phyloP scores from a whole-genome alignment of 2,888 invertebrate genomes.

The Tetragonula carbonaria region DNA sequence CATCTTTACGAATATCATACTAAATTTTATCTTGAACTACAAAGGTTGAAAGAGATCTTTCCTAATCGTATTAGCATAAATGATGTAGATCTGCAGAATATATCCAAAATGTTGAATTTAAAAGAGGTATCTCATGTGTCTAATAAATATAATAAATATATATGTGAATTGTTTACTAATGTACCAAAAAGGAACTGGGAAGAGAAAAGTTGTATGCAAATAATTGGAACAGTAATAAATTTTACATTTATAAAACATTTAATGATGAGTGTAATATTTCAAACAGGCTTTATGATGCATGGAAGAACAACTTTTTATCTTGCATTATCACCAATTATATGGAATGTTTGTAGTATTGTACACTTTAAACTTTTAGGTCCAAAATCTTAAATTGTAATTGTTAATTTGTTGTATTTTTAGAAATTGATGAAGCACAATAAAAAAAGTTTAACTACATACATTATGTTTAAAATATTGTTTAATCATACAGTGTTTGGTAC shows the following conservation, averaged over 20 bases:
- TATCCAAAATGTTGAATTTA: conserved; percentile 85
- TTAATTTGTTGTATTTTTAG: conserved; percentile 42
- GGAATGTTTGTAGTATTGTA: conserved; percentile 85
- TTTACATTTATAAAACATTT: conserved; percentile 87
- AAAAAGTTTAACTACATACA: conserved; percentile 49
- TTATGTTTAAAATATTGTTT: conserved; percentile 89
- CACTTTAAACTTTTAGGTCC: background rate
- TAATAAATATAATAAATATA: conserved; percentile 82
- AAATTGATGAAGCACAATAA: background rate
- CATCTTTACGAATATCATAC: conserved; percentile 86
- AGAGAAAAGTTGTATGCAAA: conserved; percentile 85
- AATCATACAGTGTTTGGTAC: conserved; percentile 87
- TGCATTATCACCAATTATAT: conserved; percentile 87
- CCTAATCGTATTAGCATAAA: conserved; percentile 84
- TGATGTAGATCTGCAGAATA: conserved; percentile 86
- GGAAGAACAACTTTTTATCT: conserved; percentile 88
- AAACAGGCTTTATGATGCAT: conserved; percentile 85
- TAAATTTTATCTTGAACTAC: conserved; percentile 85
- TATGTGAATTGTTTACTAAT: conserved; percentile 84
- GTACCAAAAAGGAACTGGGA: conserved; percentile 84
- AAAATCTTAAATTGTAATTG: background rate
- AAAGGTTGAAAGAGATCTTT: conserved; percentile 83
- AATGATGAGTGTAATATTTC: conserved; percentile 86
- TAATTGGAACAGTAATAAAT: conserved; percentile 87
- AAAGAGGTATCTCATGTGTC: conserved; percentile 85